These are phyloP conservation scores for Mallotus villosus DNA, from an alignment of 2,797 vertebrate species.

Conservation along the genomic window DNA sequence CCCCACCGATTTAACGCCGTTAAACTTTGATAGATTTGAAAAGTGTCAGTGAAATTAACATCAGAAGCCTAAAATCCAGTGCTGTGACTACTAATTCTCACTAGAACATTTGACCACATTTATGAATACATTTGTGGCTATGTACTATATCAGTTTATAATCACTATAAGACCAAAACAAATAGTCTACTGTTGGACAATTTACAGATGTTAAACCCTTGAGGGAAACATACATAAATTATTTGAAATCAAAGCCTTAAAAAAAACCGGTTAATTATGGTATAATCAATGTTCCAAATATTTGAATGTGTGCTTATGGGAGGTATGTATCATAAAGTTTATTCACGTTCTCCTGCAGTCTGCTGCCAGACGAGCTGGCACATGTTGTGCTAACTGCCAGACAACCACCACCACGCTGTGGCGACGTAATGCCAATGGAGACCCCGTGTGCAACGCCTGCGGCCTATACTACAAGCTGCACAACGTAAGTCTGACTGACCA, in stretches of 20 bases:
- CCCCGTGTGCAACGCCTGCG: conserved; percentile 97
- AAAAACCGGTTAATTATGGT: no score
- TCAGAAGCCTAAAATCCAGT: background rate
- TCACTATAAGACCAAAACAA: no score
- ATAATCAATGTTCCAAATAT: background rate
- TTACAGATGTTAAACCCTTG: no score
- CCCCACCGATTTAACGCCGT: background rate
- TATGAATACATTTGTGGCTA: background rate
- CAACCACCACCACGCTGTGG: conserved; percentile 97
- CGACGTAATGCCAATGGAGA: conserved; percentile 95
- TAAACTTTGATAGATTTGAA: background rate
- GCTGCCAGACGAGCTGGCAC: conserved; percentile 95
- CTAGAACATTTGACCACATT: no score
- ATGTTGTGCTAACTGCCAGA: conserved; percentile 98
- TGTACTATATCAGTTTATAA: no score
- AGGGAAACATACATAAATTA: no score
- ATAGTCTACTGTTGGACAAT: no score
- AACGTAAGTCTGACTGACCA: conserved; percentile 82
- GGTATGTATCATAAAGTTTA: conserved; percentile 26
- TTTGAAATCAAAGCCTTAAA: no score
- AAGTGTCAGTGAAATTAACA: background rate
- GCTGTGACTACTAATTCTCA: no score
- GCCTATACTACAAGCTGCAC: conserved; percentile 98
- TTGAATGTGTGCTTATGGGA: background rate
- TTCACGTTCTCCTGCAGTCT: conserved; percentile 75